These are phyloP conservation scores for Cryptocheilus praepositus DNA, from an alignment of 2,888 invertebrate species.

Conservation along the genomic window DNA sequence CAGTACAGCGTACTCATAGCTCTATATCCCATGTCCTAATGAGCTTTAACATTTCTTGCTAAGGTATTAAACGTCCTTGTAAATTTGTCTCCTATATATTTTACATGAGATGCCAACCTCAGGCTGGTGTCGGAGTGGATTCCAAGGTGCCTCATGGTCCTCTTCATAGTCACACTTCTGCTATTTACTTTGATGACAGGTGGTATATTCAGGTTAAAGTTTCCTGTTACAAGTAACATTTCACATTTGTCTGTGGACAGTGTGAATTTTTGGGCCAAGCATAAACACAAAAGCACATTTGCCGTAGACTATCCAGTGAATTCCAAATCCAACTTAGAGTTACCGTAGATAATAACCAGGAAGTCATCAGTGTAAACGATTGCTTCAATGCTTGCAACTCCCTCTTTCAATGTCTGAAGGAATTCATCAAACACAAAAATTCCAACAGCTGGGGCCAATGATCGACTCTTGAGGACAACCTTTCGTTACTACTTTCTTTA, in stretches of 20 bases:
- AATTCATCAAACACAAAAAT: slow-evolving; percentile 22
- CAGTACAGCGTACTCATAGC: slow-evolving; percentile 24
- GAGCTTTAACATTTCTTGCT: background rate
- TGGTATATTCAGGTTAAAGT: background rate
- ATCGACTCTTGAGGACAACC: slow-evolving; percentile 44
- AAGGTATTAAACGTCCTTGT: background rate
- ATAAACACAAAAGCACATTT: slow-evolving; percentile 7
- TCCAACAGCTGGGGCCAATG: slow-evolving; percentile 29
- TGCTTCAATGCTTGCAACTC: slow-evolving; percentile 13
- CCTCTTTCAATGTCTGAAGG: background rate
- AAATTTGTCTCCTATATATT: slow-evolving; percentile 13
- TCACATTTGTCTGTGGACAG: background rate
- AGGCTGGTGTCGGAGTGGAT: background rate
- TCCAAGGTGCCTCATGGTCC: background rate
- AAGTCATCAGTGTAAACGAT: slow-evolving; percentile 44
- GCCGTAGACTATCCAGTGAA: background rate
- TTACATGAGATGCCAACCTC: slow-evolving; percentile 4
- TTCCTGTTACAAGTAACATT: slow-evolving; percentile 18
- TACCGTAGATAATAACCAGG: slow-evolving; percentile 18
- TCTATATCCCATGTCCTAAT: slow-evolving; percentile 30
- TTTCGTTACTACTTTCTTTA: slow-evolving; percentile 9
- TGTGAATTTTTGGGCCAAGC: background rate
- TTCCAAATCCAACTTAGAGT: slow-evolving; percentile 15
- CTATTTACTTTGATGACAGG: slow-evolving; percentile 1
- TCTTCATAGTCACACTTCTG: background rate